Evolutionary conservation across 2,797 vertebrate species (phyloP).

Genomic region (Urophycis tenuis): DNA sequence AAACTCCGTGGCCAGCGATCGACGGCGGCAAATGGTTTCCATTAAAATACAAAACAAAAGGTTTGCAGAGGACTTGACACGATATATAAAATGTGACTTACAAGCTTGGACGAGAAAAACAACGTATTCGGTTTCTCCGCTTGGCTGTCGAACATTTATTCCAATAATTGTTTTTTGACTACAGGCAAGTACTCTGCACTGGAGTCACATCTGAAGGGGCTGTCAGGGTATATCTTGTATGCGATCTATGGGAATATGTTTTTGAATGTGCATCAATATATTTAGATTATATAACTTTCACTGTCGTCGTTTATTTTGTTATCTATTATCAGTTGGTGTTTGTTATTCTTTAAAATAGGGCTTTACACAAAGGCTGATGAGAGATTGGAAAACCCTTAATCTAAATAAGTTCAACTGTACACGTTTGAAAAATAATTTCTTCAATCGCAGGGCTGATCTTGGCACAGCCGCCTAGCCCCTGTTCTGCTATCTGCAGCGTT

Average conservation of each 20-base stretch:
- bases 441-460: neutral
- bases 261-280: neutral
- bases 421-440: neutral
- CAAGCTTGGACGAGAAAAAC: neutral
- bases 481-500: neutral
- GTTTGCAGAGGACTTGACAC: too few species aligned
- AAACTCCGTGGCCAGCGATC: neutral
- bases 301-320: neutral
- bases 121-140: neutral
- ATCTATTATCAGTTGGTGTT: neutral
- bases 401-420: neutral
- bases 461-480: neutral
- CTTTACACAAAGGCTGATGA: neutral
- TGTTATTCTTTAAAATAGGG: neutral
- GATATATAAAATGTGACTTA: neutral
- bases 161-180: neutral
- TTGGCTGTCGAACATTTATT: neutral
- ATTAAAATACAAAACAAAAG: neutral
- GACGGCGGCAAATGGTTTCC: neutral
- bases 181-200: neutral
- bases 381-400: neutral
- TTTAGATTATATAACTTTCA: neutral
- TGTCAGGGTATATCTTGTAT: neutral
- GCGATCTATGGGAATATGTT: neutral
- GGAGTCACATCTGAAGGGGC: neutral